These are phyloP conservation scores for Myiozetetes cayanensis DNA, from an alignment of 2,113 vertebrate genomes.

Conservation along the genomic window DNA sequence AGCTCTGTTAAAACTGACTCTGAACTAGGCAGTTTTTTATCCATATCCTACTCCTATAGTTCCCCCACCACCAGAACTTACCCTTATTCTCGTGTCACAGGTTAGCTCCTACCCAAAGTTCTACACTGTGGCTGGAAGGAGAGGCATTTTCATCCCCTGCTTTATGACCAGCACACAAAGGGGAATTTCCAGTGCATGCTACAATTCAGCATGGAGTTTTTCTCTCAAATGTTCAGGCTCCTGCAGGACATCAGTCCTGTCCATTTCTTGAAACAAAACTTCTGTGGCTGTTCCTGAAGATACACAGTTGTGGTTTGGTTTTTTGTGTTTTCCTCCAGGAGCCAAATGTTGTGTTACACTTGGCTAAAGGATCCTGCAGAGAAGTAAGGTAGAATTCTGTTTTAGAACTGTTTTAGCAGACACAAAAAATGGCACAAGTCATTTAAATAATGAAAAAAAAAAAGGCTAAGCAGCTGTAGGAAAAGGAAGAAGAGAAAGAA, in stretches of 20 bases:
- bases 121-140: neutral
- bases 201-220: neutral
- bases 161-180: neutral
- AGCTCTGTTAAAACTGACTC: neutral
- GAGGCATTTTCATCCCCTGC: neutral
- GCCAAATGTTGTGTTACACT: neutral
- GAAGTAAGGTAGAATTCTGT: neutral
- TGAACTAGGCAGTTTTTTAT: neutral
- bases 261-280: neutral
- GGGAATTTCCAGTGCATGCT: neutral
- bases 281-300: neutral
- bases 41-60: neutral
- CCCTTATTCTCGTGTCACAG: neutral
- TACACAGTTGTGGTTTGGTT: neutral
- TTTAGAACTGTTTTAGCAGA: neutral
- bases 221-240: neutral
- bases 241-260: neutral
- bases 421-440: neutral
- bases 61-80: neutral
- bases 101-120: neutral
- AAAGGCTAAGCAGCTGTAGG: neutral
- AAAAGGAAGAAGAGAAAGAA: neutral
- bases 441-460: neutral
- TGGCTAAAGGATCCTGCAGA: neutral
- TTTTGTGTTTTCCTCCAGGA: neutral